Evolutionary conservation across 2,797 vertebrate species (phyloP).

Genomic region (Heteromormyrus szaboi): DNA sequence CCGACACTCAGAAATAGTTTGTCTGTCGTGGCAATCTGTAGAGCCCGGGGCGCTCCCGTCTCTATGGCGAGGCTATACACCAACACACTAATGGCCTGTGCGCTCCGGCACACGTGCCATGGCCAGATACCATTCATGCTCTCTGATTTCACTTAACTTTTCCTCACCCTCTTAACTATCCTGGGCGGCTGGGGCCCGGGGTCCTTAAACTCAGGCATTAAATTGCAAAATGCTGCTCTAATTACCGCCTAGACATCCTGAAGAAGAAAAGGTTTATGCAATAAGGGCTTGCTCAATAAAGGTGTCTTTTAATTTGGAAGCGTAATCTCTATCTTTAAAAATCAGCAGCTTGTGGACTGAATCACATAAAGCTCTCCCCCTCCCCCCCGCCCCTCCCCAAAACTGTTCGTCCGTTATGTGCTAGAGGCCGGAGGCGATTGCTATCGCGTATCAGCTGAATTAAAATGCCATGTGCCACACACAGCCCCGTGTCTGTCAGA

Average conservation of each 20-base stretch:
- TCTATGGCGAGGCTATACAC: background rate
- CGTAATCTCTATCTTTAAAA: background rate
- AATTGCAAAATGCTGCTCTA: background rate
- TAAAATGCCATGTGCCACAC: background rate
- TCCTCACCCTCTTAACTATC: background rate
- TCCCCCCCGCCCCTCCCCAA: background rate
- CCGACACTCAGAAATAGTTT: background rate
- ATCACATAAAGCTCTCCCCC: background rate
- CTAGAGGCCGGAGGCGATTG: background rate
- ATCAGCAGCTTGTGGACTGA: background rate
- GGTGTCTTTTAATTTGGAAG: background rate
- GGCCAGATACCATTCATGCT: background rate
- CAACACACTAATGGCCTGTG: background rate
- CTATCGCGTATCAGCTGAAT: background rate
- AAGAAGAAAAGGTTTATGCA: background rate
- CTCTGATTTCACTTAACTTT: conserved; percentile 1
- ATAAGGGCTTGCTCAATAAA: background rate
- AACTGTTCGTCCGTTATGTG: background rate
- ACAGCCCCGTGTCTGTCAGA: background rate
- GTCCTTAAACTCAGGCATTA: background rate
- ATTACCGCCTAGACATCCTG: background rate
- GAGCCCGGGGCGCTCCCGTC: background rate
- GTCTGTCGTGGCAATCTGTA: background rate
- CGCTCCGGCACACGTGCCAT: background rate
- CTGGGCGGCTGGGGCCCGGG: background rate